Conservation (phyloP, 2,113 vertebrate genomes). For the Lycaon pictus region DNA sequence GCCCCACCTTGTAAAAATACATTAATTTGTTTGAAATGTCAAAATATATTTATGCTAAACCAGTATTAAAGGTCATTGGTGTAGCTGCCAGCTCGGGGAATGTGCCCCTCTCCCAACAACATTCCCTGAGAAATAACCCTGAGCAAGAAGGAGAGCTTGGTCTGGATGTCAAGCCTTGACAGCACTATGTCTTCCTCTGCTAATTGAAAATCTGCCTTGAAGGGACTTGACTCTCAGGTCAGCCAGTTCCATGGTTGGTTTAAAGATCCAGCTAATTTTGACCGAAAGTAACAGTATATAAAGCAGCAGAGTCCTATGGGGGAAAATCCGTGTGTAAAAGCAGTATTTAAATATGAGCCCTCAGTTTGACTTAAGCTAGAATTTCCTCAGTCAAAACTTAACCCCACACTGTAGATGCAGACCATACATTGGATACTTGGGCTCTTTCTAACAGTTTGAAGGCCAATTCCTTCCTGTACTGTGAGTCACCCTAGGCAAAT, state of each 20-base stretch:
- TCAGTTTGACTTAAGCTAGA: constrained; percentile 31
- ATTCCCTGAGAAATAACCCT: constrained; percentile 59
- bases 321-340: constrained; percentile 48
- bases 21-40: constrained; percentile 78
- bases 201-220: constrained; percentile 74
- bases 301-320: constrained; percentile 19
- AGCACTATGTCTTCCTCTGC: constrained; percentile 55
- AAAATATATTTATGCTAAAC: constrained; percentile 73
- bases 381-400: constrained; percentile 18
- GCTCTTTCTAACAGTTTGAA: not conserved
- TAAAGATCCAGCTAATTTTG: constrained; percentile 69
- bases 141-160: constrained; percentile 52
- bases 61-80: constrained; percentile 72
- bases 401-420: not conserved
- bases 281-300: constrained; percentile 59
- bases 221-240: constrained; percentile 67
- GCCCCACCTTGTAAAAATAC: constrained; percentile 70
- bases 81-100: constrained; percentile 49
- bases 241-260: constrained; percentile 52
- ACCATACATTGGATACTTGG: not conserved
- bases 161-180: constrained; percentile 41
- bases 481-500: not conserved
- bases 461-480: not conserved
- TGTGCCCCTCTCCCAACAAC: constrained; percentile 2
- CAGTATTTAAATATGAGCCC: constrained; percentile 48